Evolutionary conservation across 1,140 invertebrate species (phyloP).

Genomic region (Pissodes strobi): DNA sequence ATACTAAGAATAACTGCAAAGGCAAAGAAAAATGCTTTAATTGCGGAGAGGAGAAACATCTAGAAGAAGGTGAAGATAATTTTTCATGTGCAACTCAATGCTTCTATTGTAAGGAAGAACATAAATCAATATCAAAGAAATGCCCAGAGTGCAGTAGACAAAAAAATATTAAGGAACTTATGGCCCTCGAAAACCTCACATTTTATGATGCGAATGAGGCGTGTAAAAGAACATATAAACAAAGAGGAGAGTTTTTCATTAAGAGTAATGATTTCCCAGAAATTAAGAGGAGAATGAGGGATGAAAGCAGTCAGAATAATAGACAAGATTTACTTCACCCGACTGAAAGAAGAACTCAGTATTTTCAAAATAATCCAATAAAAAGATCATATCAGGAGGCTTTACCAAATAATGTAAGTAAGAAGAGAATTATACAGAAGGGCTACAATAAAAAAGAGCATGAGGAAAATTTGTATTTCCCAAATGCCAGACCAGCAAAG

Average conservation of each 20-base stretch:
- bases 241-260: neutral
- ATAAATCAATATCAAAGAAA: slow-evolving; percentile 12
- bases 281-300: neutral
- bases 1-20: slow-evolving; percentile 25
- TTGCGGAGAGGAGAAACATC: slow-evolving; percentile 1
- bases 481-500: no score
- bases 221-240: slow-evolving; percentile 2
- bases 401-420: neutral
- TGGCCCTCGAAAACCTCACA: slow-evolving; percentile 13
- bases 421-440: slow-evolving; percentile 1
- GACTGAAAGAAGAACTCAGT: neutral
- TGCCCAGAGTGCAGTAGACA: slow-evolving; percentile 21
- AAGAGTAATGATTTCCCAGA: neutral
- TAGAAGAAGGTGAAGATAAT: neutral
- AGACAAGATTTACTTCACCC: neutral
- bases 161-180: slow-evolving; percentile 19
- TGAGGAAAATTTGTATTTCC: neutral
- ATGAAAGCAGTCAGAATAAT: no score
- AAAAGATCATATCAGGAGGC: neutral
- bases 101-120: neutral
- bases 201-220: slow-evolving; percentile 12
- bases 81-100: slow-evolving; percentile 5
- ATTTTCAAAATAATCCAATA: neutral
- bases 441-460: neutral
- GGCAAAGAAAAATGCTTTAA: slow-evolving; percentile 2